Percentiles rank a stretch among this genome's conserved stretches.
Conservation (phyloP, 2,113 vertebrate genomes). For the Rousettus leschenaultii region DNA sequence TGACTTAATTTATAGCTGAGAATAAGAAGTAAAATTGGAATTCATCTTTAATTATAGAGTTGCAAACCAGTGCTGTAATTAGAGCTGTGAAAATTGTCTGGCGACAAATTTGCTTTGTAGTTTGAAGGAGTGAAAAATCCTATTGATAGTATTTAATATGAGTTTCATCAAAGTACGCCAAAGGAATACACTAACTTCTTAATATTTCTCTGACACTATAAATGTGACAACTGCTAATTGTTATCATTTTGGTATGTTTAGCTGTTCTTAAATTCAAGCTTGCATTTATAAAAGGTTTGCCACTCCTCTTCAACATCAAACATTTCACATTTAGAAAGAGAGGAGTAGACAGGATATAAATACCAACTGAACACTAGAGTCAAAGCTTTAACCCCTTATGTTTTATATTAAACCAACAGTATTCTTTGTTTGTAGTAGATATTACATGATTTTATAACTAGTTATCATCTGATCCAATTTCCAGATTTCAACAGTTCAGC, state of each 20-base stretch:
- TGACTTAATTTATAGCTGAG: conserved; percentile 50
- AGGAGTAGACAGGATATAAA: not conserved
- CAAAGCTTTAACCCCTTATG: not conserved
- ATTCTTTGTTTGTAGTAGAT: not conserved
- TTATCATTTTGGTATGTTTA: conserved; percentile 11
- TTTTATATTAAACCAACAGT: not conserved
- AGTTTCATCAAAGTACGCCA: conserved; percentile 52
- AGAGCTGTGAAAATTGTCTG: conserved; percentile 76
- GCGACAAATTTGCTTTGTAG: conserved; percentile 72
- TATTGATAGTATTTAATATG: conserved; percentile 67
- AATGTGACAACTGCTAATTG: conserved; percentile 52
- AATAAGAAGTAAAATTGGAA: conserved; percentile 70
- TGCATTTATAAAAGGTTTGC: not conserved
- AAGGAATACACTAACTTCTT: conserved; percentile 61
- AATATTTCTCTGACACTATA: conserved; percentile 29
- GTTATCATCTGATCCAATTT: not conserved
- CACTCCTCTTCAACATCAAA: not conserved
- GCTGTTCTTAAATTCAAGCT: conserved; percentile 12
- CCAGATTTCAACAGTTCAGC: not conserved
- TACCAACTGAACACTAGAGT: not conserved
- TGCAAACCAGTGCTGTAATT: conserved; percentile 67
- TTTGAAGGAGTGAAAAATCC: conserved; percentile 68
- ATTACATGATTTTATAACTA: not conserved
- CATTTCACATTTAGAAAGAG: not conserved
- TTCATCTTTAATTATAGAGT: conserved; percentile 73